Percentiles rank a stretch among this genome's conserved stretches.
Evolutionary conservation across 2,888 invertebrate genomes (phyloP).

Genomic region (Chalcosyrphus nemorum): DNA sequence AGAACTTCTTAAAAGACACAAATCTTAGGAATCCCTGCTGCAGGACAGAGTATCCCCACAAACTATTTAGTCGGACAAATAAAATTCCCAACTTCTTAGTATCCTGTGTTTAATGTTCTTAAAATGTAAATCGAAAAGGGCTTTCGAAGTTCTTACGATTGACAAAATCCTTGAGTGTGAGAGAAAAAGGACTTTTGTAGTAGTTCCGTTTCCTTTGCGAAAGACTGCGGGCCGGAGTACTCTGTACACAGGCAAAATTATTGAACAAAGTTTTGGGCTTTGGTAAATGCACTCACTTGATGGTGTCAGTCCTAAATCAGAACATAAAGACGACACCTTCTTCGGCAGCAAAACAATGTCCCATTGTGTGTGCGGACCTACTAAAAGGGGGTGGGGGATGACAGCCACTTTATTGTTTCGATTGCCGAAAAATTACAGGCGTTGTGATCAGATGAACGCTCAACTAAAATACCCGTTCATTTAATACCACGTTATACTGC

Average conservation of each 20-base stretch:
- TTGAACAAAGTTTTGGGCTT: conserved; percentile 56
- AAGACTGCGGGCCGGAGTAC: neutral
- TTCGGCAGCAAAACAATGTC: conserved; percentile 15
- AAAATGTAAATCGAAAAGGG: conserved; percentile 68
- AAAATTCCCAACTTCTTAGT: conserved; percentile 60
- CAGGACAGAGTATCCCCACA: conserved; percentile 38
- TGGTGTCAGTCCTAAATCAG: conserved; percentile 62
- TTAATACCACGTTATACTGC: too few species aligned
- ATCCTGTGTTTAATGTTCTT: conserved; percentile 70
- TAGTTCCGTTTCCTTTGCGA: conserved; percentile 42
- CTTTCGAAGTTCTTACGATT: conserved; percentile 68
- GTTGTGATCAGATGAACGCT: conserved; percentile 35
- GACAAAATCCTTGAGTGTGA: conserved; percentile 51
- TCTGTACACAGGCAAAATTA: conserved; percentile 44
- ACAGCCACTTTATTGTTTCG: conserved; percentile 49
- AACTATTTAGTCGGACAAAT: conserved; percentile 67
- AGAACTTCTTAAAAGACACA: conserved; percentile 64
- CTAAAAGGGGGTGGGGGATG: neutral
- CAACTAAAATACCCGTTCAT: neutral
- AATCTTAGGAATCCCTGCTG: conserved; percentile 46
- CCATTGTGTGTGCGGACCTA: neutral
- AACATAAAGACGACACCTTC: conserved; percentile 51
- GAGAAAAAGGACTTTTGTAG: conserved; percentile 46
- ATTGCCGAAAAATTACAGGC: conserved; percentile 44
- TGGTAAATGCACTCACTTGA: conserved; percentile 49